Conservation (phyloP, 2,888 invertebrate species). For the Coenonympha glycerion region DNA sequence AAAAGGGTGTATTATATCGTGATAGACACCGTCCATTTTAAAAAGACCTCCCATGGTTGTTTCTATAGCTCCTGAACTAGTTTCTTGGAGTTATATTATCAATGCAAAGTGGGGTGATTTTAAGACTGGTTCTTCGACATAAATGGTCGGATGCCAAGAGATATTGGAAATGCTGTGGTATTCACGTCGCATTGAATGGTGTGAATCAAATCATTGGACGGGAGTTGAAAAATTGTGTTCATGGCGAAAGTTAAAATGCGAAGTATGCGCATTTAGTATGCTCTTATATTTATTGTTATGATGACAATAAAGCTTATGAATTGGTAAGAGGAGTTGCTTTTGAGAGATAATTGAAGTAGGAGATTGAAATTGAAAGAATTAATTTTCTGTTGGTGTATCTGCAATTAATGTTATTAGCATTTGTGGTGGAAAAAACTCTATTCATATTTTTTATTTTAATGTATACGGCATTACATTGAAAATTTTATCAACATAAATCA, state of each 20-base stretch:
- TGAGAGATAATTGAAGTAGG: neutral
- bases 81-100: constrained; percentile 11
- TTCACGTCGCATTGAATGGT: constrained; percentile 37
- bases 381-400: no score
- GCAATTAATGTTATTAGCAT: no score
- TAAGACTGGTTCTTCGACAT: constrained; percentile 36
- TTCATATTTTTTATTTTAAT: no score
- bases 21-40: constrained; percentile 26
- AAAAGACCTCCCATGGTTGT: constrained; percentile 25
- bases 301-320: neutral
- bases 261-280: neutral
- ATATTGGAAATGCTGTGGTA: constrained; percentile 47
- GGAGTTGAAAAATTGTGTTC: neutral
- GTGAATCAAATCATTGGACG: constrained; percentile 22
- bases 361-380: neutral
- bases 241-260: neutral
- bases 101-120: constrained; percentile 15
- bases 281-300: neutral
- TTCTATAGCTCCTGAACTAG: constrained; percentile 19
- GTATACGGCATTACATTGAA: no score
- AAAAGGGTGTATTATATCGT: constrained; percentile 35
- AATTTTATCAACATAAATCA: constrained; percentile 1
- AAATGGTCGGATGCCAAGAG: constrained; percentile 41
- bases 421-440: no score
- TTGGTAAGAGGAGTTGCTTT: neutral